These are phyloP conservation scores for Andrena marginata DNA, from an alignment of 2,888 invertebrate species.

Conservation along the genomic window DNA sequence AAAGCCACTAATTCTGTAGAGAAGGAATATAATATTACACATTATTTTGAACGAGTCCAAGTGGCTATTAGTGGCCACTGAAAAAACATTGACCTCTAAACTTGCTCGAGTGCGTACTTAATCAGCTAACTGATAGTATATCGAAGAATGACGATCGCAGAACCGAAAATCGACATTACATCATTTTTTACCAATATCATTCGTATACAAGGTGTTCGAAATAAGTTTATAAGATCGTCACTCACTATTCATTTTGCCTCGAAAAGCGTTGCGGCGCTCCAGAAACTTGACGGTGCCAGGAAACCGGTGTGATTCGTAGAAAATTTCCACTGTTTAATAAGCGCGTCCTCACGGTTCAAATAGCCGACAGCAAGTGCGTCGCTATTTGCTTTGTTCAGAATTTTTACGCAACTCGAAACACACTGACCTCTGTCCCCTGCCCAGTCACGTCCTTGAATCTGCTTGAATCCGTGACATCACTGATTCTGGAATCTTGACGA, in stretches of 20 bases:
- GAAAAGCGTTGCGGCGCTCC: background rate
- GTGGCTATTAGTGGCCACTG: background rate
- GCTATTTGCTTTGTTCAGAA: slow-evolving; percentile 43
- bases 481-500: slow-evolving; percentile 8
- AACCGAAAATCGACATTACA: background rate
- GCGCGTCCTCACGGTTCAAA: background rate
- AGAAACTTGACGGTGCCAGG: background rate
- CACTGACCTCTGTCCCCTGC: slow-evolving; percentile 40
- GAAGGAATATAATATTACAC: background rate
- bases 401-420: slow-evolving; percentile 29
- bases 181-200: background rate
- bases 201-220: background rate
- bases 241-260: slow-evolving; percentile 43
- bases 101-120: slow-evolving; percentile 20
- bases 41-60: background rate
- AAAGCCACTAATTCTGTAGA: slow-evolving; percentile 25
- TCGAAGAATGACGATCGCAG: background rate
- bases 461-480: slow-evolving; percentile 3
- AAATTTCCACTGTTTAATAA: background rate
- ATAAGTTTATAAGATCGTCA: background rate
- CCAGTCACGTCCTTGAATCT: slow-evolving; percentile 17
- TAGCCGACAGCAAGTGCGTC: slow-evolving; percentile 26
- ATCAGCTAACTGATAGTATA: background rate
- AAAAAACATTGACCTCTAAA: background rate
- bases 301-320: background rate